These are phyloP conservation scores for Vidua chalybeata DNA, from an alignment of 2,113 vertebrate species.

Conservation along the genomic window DNA sequence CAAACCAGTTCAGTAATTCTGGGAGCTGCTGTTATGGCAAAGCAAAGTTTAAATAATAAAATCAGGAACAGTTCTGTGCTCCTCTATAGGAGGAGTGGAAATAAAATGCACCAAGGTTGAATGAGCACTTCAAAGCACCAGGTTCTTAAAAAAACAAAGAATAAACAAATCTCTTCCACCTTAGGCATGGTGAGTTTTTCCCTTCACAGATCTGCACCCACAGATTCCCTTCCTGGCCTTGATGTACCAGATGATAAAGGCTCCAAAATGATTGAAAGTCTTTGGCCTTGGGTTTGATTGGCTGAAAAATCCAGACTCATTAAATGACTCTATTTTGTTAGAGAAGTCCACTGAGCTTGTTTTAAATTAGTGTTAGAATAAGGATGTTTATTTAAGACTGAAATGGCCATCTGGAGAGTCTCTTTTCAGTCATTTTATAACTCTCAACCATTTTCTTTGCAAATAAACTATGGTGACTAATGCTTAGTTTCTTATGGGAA, in stretches of 20 bases:
- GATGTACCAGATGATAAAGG: not conserved
- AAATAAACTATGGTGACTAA: slow-evolving; percentile 60
- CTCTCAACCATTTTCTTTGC: slow-evolving; percentile 48
- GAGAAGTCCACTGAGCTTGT: not conserved
- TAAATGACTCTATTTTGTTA: slow-evolving; percentile 19
- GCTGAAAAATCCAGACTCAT: slow-evolving; percentile 22
- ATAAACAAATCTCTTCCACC: not conserved
- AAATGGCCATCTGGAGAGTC: slow-evolving; percentile 52
- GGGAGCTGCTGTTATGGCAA: not conserved
- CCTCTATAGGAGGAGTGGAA: not conserved
- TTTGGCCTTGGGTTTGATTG: not conserved
- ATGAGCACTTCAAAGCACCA: not conserved
- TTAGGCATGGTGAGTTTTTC: not conserved
- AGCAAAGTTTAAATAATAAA: not conserved
- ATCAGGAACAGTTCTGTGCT: not conserved
- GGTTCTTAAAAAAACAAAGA: not conserved
- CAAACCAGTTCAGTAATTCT: not conserved
- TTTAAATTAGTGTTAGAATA: slow-evolving; percentile 51
- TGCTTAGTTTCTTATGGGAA: slow-evolving; percentile 13
- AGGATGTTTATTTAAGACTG: slow-evolving; percentile 58
- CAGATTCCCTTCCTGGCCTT: not conserved
- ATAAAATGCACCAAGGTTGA: not conserved
- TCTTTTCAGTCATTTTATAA: slow-evolving; percentile 58
- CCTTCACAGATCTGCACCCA: not conserved
- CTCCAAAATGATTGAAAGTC: not conserved